Base-by-base conservation (phyloP, 1,140 invertebrate species). In the Pachypsylla venusta region DNA sequence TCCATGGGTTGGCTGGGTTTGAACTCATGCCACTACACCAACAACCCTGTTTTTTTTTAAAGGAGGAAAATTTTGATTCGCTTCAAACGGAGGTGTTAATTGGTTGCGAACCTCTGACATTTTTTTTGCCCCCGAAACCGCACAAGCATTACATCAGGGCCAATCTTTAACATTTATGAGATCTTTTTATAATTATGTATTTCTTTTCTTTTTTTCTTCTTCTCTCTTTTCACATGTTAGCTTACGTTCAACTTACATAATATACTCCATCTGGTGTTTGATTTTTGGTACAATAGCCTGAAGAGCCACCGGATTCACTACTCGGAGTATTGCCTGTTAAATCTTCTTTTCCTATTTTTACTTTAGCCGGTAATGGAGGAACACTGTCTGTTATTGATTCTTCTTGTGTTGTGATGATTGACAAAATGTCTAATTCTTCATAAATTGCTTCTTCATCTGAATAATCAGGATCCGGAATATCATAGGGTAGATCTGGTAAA, bases 381-480 rank as follows among this genome's bases (percentile, higher is more conserved):
- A 19, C 7, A 19, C 42, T n/a, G 5, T 35, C 30, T 35, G 7
- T 35, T 7, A 35, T 35, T n/a, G 30, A n/a, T n/a, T n/a, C 30
- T 19, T 5, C 42, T 4, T 48, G n/a, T 4, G 42, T 48, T 10
- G 16, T 19, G n/a, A 4, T 48, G 4, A 7, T 4, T 3, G 42
- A 48, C 4, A 22, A 22, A 19, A 22, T n/a, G 22, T 48, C 42
- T 5, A 48, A 22, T 22, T 48, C 42, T 48, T 48, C 42, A 22
- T 48, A 48, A 22, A 48, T 48, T n/a, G n/a, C 42, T 48, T 48
- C 42, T n/a, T 48, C n/a, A 22, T 48, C 42, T 4, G 42, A 5
- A 22, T 48, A 48, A n/a, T 48, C 42, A 22, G 42, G 42, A 48
- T 48, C 42, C 4, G 42, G 42, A 19, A 48, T 48, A 22, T 48